Conservation (phyloP, 2,888 invertebrate species). For the Lomographa bimaculata region DNA sequence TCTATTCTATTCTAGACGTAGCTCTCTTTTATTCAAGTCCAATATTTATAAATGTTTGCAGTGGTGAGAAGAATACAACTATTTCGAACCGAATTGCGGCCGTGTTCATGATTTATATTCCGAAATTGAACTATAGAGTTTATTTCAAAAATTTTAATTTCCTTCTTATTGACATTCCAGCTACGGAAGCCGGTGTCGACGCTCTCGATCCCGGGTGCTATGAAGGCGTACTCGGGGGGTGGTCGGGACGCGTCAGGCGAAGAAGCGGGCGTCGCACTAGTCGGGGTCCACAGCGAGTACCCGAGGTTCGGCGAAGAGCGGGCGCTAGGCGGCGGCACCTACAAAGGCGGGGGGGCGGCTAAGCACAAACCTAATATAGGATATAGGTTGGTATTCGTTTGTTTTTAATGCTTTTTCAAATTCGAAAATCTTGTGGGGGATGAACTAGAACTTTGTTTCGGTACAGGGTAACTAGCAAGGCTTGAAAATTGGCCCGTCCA, state of each 20-base stretch:
- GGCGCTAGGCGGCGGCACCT: slow-evolving; percentile 89
- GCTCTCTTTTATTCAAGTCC: too few relatives aligned
- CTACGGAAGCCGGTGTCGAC: slow-evolving; percentile 99
- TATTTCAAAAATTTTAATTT: too few relatives aligned
- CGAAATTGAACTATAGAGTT: too few relatives aligned
- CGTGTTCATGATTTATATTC: too few relatives aligned
- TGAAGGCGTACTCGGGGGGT: slow-evolving; percentile 89
- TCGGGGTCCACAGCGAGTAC: slow-evolving; percentile 95
- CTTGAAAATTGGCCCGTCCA: too few relatives aligned
- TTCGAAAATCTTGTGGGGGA: too few relatives aligned
- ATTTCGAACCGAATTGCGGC: too few relatives aligned
- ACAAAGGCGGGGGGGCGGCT: slow-evolving; percentile 88
- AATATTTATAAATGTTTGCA: too few relatives aligned
- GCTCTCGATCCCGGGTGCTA: slow-evolving; percentile 97
- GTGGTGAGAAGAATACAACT: too few relatives aligned
- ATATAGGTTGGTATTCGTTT: slow-evolving; percentile 82
- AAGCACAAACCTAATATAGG: slow-evolving; percentile 98
- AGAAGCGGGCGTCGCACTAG: slow-evolving; percentile 95
- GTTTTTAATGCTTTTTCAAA: not conserved
- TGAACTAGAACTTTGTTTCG: too few relatives aligned
- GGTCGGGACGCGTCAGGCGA: slow-evolving; percentile 85
- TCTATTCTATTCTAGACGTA: too few relatives aligned
- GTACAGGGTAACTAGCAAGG: too few relatives aligned
- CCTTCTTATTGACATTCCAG: slow-evolving; percentile 85
- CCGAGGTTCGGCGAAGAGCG: slow-evolving; percentile 95